Evolutionary conservation across 1,140 invertebrate species (phyloP).

Genomic region (Cylas formicarius): DNA sequence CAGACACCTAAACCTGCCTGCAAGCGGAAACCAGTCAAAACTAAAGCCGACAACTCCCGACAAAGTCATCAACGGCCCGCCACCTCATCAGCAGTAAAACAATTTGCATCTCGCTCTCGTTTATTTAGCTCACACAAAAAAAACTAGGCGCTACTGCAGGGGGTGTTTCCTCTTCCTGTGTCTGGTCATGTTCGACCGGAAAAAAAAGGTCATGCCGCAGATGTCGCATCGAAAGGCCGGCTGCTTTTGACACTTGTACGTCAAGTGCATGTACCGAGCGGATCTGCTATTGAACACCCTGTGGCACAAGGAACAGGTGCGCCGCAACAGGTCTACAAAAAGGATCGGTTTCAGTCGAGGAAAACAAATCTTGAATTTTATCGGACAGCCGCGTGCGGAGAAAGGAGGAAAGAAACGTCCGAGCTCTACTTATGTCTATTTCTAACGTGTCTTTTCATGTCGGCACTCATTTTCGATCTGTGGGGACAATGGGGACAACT

Average conservation of each 20-base stretch:
- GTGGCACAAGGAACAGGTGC: constrained; percentile 3
- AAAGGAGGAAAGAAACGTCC: no score
- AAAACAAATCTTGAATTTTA: no score
- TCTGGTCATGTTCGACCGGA: constrained; percentile 3
- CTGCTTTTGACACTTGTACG: constrained; percentile 12
- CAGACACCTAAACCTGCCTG: no score
- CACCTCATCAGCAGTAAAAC: no score
- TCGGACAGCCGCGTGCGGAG: no score
- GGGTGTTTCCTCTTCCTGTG: constrained; percentile 9
- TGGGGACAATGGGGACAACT: constrained; percentile 20
- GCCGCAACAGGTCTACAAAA: not conserved
- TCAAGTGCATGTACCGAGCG: constrained; percentile 7
- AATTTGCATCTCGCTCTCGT: no score
- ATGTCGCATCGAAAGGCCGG: constrained; percentile 3
- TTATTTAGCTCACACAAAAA: no score
- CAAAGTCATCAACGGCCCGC: constrained; percentile 9
- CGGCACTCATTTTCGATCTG: constrained; percentile 10
- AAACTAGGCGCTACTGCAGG: no score
- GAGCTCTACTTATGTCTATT: constrained; percentile 11
- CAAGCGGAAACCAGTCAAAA: constrained; percentile 4
- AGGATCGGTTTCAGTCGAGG: not conserved
- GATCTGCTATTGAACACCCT: constrained; percentile 10
- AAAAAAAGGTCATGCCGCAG: constrained; percentile 4
- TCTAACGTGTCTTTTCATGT: constrained; percentile 17
- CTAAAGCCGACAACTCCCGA: constrained; percentile 9